A percentile compares a stretch with the other conserved stretches of the same genome.
phyloP scores from a whole-genome alignment of 2,113 vertebrate species.

The Colossoma macropomum region DNA sequence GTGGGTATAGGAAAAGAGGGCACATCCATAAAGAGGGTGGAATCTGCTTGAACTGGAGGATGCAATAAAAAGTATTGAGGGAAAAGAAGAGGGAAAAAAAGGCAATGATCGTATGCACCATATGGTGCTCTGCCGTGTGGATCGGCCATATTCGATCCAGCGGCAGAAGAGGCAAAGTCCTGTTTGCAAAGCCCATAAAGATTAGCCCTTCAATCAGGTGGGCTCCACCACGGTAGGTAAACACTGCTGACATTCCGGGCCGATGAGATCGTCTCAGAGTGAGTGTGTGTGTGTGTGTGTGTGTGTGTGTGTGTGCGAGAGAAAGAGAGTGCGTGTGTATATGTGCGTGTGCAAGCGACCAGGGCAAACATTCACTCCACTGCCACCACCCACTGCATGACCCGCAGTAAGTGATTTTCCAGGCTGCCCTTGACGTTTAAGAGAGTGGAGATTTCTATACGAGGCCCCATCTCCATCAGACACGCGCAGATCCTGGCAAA shows the following conservation, averaged over 20 bases:
- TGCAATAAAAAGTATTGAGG: conserved; percentile 58
- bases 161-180: conserved; percentile 73
- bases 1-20: conserved; percentile 55
- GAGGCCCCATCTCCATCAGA: conserved; percentile 48
- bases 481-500: conserved; percentile 38
- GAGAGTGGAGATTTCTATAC: conserved; percentile 48
- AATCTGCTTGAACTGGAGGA: conserved; percentile 32
- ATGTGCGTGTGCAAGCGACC: conserved; percentile 71
- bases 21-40: conserved; percentile 47
- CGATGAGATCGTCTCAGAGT: conserved; percentile 72
- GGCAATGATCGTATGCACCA: conserved; percentile 54
- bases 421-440: conserved; percentile 59
- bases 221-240: conserved; percentile 80
- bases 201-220: conserved; percentile 81
- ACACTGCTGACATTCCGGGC: conserved; percentile 77
- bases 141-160: conserved; percentile 23
- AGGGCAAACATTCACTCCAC: conserved; percentile 79
- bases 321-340: conserved; percentile 58
- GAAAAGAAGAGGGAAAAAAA: conserved; percentile 56
- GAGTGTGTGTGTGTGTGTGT: conserved; percentile 57
- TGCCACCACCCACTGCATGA: conserved; percentile 67
- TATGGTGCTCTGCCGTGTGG: conserved; percentile 56
- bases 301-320: conserved; percentile 60
- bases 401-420: conserved; percentile 81
- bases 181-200: conserved; percentile 83